Base-by-base conservation (phyloP, 30 jellyfish, hydroid and myxozoan genomes). In the Calvadosia cruxmelitensis region DNA sequence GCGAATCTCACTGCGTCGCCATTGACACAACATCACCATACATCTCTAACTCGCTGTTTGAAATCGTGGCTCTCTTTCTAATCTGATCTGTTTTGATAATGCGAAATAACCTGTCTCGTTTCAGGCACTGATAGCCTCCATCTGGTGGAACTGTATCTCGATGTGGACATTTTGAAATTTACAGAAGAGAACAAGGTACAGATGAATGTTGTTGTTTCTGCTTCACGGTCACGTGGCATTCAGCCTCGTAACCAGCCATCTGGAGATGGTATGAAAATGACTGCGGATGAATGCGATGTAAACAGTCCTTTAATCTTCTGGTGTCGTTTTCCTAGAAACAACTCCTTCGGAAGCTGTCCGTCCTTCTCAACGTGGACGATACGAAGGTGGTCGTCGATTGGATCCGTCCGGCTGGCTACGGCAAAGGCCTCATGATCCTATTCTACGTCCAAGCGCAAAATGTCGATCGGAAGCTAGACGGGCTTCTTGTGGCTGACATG, bases 301-400 rank as follows among this genome's bases (percentile, higher is more conserved):
- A 10, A 57, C 3, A 65, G 67, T 65, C 81, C 2, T 0, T 1
- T 26, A 1, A 2, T 33, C 30, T 42, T 1, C 52, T 52, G 42
- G 31, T 0, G n/a, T n/a, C n/a, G n/a, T n/a, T n/a, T 29, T 74
- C 65, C 13, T 69, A 87, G 97, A 87, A 81, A 81, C 97, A 87
- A 79, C 89, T 87, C 34, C 80, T 87, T 0, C 97, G 97, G 5
- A 81, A 80, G 70, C 73, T 87, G 52, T 87, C 97, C 1, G 94
- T 87, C 27, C 32, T 87, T 33, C 74, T 87, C 48, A 91, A 87
- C 64, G 94, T 87, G 24, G 94, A 73, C 33, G 84, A 77, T 64
- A 78, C 73, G 49, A 64, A 68, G 64, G 97, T 87, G 36, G 84
- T 74, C 3, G 69, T 87, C 10, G 93, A 80, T 69, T 89, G 70